Evolutionary conservation across 2,888 invertebrate species (phyloP).

Genomic region (Calameuta idolon): DNA sequence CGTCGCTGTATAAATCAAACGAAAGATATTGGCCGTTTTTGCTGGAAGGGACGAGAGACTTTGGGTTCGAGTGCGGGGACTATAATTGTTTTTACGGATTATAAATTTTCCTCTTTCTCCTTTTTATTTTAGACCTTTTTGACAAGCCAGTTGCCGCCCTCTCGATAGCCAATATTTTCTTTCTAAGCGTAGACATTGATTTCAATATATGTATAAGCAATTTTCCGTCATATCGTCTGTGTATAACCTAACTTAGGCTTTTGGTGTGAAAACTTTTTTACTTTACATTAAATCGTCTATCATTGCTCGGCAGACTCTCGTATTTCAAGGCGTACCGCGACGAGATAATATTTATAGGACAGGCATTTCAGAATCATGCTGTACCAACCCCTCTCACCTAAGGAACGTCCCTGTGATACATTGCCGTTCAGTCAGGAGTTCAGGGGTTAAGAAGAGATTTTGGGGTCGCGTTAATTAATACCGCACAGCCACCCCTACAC

Average conservation of each 20-base stretch:
- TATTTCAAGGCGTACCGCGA: conserved; percentile 9
- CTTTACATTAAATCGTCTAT: conserved; percentile 28
- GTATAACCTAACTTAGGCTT: neutral
- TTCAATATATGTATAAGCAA: neutral
- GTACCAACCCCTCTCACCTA: conserved; percentile 1
- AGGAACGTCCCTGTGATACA: conserved; percentile 34
- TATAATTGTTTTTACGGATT: conserved; percentile 66
- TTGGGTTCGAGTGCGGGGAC: conserved; percentile 33
- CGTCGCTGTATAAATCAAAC: conserved; percentile 57
- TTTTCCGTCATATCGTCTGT: neutral
- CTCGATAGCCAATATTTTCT: neutral
- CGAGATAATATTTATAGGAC: conserved; percentile 54
- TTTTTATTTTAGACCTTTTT: conserved; percentile 1
- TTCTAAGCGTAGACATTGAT: neutral
- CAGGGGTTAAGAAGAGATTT: conserved; percentile 64
- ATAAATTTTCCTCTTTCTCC: conserved; percentile 56
- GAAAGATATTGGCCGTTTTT: conserved; percentile 63
- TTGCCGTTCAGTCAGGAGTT: conserved; percentile 50
- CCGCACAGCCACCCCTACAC: conserved; percentile 32
- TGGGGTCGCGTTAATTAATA: conserved; percentile 65
- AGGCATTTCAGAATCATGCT: conserved; percentile 42
- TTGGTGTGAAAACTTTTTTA: neutral
- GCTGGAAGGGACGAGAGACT: conserved; percentile 32
- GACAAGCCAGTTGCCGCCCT: neutral
- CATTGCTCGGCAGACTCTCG: conserved; percentile 35